These are phyloP conservation scores for Linnaemya vulpina DNA, from an alignment of 2,888 invertebrate species.

Conservation along the genomic window DNA sequence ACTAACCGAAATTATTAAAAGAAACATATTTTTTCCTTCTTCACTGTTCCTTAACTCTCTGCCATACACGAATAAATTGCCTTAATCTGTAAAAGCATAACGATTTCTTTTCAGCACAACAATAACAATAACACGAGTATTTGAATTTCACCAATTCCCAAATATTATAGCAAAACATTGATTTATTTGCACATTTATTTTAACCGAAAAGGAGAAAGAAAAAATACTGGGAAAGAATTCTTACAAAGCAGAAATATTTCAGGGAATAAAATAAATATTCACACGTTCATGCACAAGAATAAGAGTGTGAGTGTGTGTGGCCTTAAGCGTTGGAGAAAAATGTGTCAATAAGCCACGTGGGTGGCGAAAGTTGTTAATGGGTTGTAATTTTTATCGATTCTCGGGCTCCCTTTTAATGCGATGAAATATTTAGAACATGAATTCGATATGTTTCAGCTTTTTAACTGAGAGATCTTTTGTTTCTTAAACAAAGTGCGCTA, in stretches of 20 bases:
- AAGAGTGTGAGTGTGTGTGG: background rate
- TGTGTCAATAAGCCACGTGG: constrained; percentile 63
- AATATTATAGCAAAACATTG: constrained; percentile 68
- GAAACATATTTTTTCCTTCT: background rate
- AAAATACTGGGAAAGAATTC: background rate
- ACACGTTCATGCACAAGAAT: background rate
- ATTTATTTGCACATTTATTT: constrained; percentile 71
- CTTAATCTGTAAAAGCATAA: constrained; percentile 45
- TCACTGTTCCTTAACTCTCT: background rate
- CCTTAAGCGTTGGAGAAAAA: background rate
- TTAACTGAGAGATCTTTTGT: constrained; percentile 19
- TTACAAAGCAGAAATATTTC: background rate
- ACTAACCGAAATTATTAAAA: background rate
- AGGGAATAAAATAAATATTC: constrained; percentile 1
- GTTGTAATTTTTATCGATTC: constrained; percentile 63
- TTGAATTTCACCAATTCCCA: constrained; percentile 57
- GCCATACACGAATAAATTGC: constrained; percentile 8
- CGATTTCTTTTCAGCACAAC: constrained; percentile 10
- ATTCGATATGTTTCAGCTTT: constrained; percentile 1
- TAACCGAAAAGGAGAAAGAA: constrained; percentile 28
- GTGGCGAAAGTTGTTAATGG: constrained; percentile 70
- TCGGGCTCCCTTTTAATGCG: constrained; percentile 22
- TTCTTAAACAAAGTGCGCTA: background rate
- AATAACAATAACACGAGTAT: constrained; percentile 31
- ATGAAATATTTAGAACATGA: constrained; percentile 37